Evolutionary conservation across 2,888 invertebrate species (phyloP), one percentile per base, ranked within the genome.

Genomic region (Clivina fossor): DNA sequence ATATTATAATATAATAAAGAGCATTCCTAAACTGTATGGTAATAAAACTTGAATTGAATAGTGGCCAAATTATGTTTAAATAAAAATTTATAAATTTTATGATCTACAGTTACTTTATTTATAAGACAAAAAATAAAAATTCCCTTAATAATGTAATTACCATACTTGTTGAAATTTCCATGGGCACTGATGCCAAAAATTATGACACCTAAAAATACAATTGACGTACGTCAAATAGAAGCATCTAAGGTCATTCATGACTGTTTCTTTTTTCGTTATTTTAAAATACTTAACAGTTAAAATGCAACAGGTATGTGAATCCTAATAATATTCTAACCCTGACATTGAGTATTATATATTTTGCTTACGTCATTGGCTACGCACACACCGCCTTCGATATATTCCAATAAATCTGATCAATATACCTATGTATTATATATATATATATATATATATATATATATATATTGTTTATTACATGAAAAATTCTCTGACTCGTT

Each of bases 281-380:
- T 37, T 13, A 16, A 5, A 15, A 15, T 9, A 16, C 13, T 37
- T 8, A 9, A 20, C 19, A 18, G 28, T 13, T 24, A 19, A 13
- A 32, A 47, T 47, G 32, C 47, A 47, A 47, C 32, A 47, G 47
- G 47, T 32, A 8, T 30, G 44, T 11, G 9, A n/a, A 16, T 11
- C 32, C n/a, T 46, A 18, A 32, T 5, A 28, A 30, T 20, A 19
- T 32, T 4, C 30, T 32, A 32, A 28, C 46, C 46, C 30, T 46
- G 46, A 28, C 46, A 46, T 30, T 46, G 30, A 30, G 16, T n/a
- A 32, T 1, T 32, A 15, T 1, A 3, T 9, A 15, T 35, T 35
- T 18, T 35, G 4, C 35, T 1, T 35, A 32, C 32, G 32, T 32
- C 32, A 32, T 32, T 13, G n/a, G n/a, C n/a, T 18, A 35, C 35